phyloP scores from a whole-genome alignment of 2,113 vertebrate species.

The Symphodus melops region DNA sequence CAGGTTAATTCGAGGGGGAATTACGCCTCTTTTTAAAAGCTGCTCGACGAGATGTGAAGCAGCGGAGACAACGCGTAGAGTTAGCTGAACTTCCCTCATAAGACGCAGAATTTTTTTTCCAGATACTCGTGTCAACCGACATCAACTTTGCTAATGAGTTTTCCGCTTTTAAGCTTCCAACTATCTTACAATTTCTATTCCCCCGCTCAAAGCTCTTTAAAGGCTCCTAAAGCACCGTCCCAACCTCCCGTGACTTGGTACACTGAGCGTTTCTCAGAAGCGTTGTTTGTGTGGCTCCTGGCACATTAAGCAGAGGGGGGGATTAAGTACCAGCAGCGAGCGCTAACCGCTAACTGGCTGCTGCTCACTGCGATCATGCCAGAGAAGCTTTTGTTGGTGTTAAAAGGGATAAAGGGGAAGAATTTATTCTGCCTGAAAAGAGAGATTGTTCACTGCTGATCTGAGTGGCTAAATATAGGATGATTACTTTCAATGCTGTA shows the following conservation, averaged over 20 bases:
- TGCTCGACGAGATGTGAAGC: not conserved
- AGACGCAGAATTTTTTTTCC: not conserved
- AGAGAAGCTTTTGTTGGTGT: not conserved
- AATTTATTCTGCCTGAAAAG: not conserved
- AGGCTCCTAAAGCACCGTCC: slow-evolving; percentile 5
- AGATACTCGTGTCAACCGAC: slow-evolving; percentile 3
- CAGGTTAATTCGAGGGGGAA: not conserved
- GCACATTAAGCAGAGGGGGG: slow-evolving; percentile 35
- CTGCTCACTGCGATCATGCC: not conserved
- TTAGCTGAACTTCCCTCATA: not conserved
- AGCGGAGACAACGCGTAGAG: no score
- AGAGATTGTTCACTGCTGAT: slow-evolving; percentile 8
- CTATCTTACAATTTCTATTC: not conserved
- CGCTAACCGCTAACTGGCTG: slow-evolving; percentile 20
- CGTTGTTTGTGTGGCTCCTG: slow-evolving; percentile 40
- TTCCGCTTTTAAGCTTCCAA: slow-evolving; percentile 22
- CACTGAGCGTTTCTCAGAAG: slow-evolving; percentile 33
- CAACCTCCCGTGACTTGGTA: slow-evolving; percentile 37
- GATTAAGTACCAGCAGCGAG: slow-evolving; percentile 39
- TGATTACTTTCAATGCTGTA: not conserved
- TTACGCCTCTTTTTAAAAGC: not conserved
- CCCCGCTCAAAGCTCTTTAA: not conserved
- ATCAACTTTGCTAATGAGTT: slow-evolving; percentile 11
- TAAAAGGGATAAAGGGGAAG: not conserved
- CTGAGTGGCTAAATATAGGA: not conserved